Base-by-base conservation (phyloP, 2,888 invertebrate genomes). In the Muscina levida region DNA sequence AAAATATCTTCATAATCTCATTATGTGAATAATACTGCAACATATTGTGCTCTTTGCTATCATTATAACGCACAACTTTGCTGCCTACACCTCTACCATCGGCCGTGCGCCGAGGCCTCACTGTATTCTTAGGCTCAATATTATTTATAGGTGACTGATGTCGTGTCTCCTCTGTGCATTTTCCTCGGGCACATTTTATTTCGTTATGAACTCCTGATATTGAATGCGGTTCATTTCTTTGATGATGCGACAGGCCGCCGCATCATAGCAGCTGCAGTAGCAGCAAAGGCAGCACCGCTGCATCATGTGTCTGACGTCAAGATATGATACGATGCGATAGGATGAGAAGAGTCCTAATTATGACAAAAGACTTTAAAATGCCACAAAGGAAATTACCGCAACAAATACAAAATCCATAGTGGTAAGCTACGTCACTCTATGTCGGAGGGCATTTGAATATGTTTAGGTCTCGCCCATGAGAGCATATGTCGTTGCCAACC, bases 131-230 rank as follows among this genome's bases (percentile, higher is more conserved):
- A 22, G 37, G 22, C 62, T 22, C 19, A 62, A 39, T 59, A 62
- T 42, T 59, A 59, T 62, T 62, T 62, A 62, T 62, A 62, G 62
- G 62, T 62, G 62, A 62, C 62, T 62, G 62, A 62, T 62, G 62
- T 62, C 62, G 42, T 62, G 62, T 62, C 42, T 62, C 62, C 39
- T 42, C 42, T 19, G 42, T 62, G 42, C 62, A 62, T 62, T 62
- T 62, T 62, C 62, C 42, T 42, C n/a, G 22, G 62, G 62, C 62
- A 42, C 42, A 42, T 62, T 39, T 62, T 62, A 42, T 62, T 39
- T 22, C 2, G 62, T 62, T 62, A 62, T 62, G 62, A 62, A 62
- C 62, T 42, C 62, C 62, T 62, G 62, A 39, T 62, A 62, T 42
- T 42, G 62, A 17, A 22, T 39, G 62, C 62, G 62, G 62, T 62